Base-by-base conservation (phyloP, 2,888 invertebrate genomes). In the Allophyes oxyacanthae region DNA sequence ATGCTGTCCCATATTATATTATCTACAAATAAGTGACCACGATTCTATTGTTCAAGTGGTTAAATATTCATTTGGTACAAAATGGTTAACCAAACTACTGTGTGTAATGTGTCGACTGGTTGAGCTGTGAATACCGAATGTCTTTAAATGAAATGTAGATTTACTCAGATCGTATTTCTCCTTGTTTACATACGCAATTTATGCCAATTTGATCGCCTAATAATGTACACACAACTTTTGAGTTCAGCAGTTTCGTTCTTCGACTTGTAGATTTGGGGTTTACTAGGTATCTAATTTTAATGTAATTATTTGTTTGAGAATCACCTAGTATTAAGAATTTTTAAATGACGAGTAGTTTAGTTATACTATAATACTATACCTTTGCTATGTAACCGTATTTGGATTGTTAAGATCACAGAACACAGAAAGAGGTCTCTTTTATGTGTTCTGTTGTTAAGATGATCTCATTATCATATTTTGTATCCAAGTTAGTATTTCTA, bases 31-130 rank as follows among this genome's bases (percentile, higher is more conserved):
- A 33, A 20, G 15, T 44, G 30, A 64, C 43, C 46, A 55, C 9
- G 38, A 48, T 48, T 33, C 28, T 33, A 45, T 38, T 50, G 34
- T 26, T 46, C 41, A 11, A 32, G 34, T 9, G 10, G 33, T 46
- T 60, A 54, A 66, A 54, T 60, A 32, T 14, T 7, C 45, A 49
- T 50, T 25, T 15, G 30, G 33, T 14, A 26, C 36, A 15, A 38
- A 33, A 41, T 20, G 20, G 33, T 30, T 32, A n/a, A 26, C 25
- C 40, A 53, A 45, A 40, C 45, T 26, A 43, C 44, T 25, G 14
- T 43, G 9, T 20, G 20, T 20, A 20, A 20, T 4, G 41, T 33
- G 32, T 44, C 28, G 20, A 37, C 9, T 26, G n/a, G 28, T 20
- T 43, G 38, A 40, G 11, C 15, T 43, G 30, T 28, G 32, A 34